phyloP scores from a whole-genome alignment of 2,113 vertebrate species.

The Perccottus glenii region DNA sequence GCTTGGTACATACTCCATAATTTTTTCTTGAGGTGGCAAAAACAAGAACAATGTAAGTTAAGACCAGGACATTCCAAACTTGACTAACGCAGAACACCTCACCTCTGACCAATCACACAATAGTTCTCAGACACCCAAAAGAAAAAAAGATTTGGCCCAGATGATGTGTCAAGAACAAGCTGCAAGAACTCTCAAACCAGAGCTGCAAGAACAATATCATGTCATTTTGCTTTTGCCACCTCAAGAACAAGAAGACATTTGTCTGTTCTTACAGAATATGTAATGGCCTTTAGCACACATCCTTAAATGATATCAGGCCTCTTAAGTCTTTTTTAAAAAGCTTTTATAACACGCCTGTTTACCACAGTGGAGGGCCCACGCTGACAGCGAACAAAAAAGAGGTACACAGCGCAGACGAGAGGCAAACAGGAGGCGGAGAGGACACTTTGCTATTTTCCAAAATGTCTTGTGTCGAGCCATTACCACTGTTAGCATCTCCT shows the following conservation, averaged over 20 bases:
- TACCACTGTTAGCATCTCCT: conserved; percentile 60
- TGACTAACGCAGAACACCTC: no score
- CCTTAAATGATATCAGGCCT: conserved; percentile 38
- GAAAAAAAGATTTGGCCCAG: no score
- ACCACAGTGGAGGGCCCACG: conserved; percentile 24
- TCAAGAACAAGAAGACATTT: conserved; percentile 9
- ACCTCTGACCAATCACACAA: no score
- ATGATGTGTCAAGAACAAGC: no score
- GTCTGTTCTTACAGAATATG: no score
- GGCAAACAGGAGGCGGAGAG: conserved; percentile 42
- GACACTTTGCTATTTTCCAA: conserved; percentile 54
- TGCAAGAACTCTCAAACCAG: no score
- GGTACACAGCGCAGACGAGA: conserved; percentile 12
- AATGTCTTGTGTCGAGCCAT: conserved; percentile 52
- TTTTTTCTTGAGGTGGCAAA: no score
- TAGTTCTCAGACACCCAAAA: no score
- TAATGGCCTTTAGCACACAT: conserved; percentile 4
- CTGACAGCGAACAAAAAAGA: conserved; percentile 23
- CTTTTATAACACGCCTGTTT: conserved; percentile 61
- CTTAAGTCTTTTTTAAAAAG: conserved; percentile 48
- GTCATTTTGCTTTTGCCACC: background rate
- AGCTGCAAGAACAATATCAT: no score
- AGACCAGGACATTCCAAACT: no score
- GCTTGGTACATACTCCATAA: no score
- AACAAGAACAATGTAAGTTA: no score